Percentiles rank a stretch among this genome's conserved stretches.
Conservation (phyloP, 2,888 invertebrate species). For the Caenorhabditis afra region DNA sequence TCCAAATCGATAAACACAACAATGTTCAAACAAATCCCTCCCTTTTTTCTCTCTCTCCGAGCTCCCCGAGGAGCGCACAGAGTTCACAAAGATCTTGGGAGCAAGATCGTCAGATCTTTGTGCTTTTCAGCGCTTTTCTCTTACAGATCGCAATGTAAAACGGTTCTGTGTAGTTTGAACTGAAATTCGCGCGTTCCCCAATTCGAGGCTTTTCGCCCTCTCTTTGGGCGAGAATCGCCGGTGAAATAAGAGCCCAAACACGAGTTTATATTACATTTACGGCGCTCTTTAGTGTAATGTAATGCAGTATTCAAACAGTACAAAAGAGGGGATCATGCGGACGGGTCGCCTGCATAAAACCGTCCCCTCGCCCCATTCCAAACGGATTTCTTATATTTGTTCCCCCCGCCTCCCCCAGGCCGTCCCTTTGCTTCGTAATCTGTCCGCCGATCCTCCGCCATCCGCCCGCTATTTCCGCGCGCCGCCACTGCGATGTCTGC, state of each 20-base stretch:
- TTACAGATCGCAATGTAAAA: not conserved
- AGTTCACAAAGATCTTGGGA: conserved; percentile 24
- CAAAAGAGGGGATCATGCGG: conserved; percentile 29
- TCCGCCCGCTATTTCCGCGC: not conserved
- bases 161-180: no score
- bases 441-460: conserved; percentile 13
- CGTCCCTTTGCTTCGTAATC: conserved; percentile 27
- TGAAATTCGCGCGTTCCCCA: no score
- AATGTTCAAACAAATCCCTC: conserved; percentile 57
- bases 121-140: not conserved
- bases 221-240: no score
- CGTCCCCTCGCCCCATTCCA: conserved; percentile 19
- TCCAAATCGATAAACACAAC: conserved; percentile 53
- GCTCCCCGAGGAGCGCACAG: not conserved
- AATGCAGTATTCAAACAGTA: conserved; percentile 25
- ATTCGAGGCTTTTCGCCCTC: no score
- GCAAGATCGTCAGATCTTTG: not conserved
- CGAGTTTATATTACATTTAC: no score
- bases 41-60: conserved; percentile 6
- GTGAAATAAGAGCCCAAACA: no score
- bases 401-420: conserved; percentile 30
- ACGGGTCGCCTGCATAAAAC: conserved; percentile 37
- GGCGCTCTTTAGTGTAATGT: no score
- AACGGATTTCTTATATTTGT: conserved; percentile 47
- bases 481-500: conserved; percentile 21